A percentile compares a stretch with the other conserved stretches of the same genome.
Evolutionary conservation across 2,888 invertebrate genomes (phyloP).

Genomic region (Hypolimnas misippus): DNA sequence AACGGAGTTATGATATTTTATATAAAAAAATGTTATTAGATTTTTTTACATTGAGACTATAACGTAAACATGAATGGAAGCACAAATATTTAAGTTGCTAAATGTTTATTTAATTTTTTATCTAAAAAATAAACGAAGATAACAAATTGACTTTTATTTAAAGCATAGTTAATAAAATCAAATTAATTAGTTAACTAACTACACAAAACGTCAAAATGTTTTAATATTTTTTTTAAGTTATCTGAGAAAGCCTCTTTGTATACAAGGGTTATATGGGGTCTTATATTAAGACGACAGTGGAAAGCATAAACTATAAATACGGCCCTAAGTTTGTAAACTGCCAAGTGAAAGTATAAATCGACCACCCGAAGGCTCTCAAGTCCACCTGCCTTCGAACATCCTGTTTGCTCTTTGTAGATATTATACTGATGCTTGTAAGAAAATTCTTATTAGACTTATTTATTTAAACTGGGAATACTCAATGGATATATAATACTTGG

Average conservation of each 20-base stretch:
- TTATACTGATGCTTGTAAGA: constrained; percentile 20
- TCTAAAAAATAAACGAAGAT: too few relatives aligned
- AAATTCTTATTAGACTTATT: constrained; percentile 30
- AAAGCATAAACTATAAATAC: constrained; percentile 18
- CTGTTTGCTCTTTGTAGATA: constrained; percentile 33
- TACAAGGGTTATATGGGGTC: too few relatives aligned
- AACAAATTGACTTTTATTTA: too few relatives aligned
- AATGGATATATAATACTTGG: background rate
- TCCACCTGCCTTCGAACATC: constrained; percentile 38
- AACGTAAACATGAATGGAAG: too few relatives aligned
- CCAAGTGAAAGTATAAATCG: constrained; percentile 33
- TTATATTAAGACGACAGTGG: background rate
- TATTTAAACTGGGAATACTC: constrained; percentile 12
- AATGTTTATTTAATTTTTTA: too few relatives aligned
- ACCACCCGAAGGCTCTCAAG: constrained; percentile 37
- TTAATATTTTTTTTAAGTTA: too few relatives aligned
- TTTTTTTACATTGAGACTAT: too few relatives aligned
- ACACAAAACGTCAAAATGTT: too few relatives aligned
- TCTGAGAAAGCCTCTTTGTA: too few relatives aligned
- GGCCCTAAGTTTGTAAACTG: constrained; percentile 31
- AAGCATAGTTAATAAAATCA: too few relatives aligned
- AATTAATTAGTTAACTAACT: too few relatives aligned
- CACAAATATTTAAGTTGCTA: too few relatives aligned
- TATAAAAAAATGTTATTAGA: background rate
- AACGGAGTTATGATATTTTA: background rate